These are phyloP conservation scores for Pagetopsis macropterus DNA, from an alignment of 2,797 vertebrate species.

Conservation along the genomic window DNA sequence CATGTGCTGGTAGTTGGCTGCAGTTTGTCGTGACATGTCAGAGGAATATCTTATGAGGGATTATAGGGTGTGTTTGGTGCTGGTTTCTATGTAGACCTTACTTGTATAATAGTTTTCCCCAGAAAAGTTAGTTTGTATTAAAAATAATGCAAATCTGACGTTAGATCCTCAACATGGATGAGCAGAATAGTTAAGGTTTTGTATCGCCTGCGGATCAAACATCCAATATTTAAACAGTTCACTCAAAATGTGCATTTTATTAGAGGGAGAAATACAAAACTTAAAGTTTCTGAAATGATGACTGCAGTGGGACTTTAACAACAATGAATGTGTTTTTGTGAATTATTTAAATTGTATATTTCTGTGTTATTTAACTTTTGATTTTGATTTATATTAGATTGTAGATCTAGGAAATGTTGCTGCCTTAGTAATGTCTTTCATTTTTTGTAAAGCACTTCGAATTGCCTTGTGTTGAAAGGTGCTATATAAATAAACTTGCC, in stretches of 20 bases:
- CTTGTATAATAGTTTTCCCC: not conserved
- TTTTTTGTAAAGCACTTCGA: no score
- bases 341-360: not conserved
- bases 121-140: no score
- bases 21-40: conserved; percentile 12
- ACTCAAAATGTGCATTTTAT: conserved; percentile 4
- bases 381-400: not conserved
- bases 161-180: not conserved
- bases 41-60: conserved; percentile 9
- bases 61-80: conserved; percentile 1
- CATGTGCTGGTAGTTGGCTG: conserved; percentile 9
- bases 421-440: not conserved
- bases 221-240: conserved; percentile 7
- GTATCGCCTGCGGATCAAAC: not conserved
- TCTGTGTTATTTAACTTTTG: not conserved
- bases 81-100: conserved; percentile 3
- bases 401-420: not conserved
- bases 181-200: not conserved
- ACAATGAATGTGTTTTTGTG: conserved; percentile 14
- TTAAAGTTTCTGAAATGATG: not conserved
- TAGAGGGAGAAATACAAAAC: conserved; percentile 11
- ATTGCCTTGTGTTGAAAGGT: no score
- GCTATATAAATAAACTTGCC: no score
- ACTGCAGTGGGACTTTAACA: conserved; percentile 22
- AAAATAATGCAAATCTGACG: not conserved